phyloP scores from a whole-genome alignment of 2,113 vertebrate species.

The Dasyurus viverrinus region DNA sequence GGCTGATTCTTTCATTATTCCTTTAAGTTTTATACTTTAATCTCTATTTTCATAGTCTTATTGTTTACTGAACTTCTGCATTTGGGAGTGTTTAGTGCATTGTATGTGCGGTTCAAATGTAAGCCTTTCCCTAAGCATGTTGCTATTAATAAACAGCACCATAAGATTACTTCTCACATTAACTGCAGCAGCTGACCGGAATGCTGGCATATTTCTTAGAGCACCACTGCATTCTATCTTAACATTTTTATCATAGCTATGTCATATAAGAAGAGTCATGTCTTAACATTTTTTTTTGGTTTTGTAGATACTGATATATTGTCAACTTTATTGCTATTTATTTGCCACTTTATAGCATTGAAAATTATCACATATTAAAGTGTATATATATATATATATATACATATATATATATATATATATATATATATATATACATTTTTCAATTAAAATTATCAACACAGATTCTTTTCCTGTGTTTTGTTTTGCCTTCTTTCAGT shows the following conservation, averaged over 20 bases:
- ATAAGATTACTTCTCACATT: slow-evolving; percentile 81
- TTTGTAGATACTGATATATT: neutral
- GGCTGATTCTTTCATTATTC: slow-evolving; percentile 22
- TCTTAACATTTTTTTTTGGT: slow-evolving; percentile 47
- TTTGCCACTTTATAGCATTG: neutral
- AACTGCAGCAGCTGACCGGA: slow-evolving; percentile 85
- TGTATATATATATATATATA: neutral
- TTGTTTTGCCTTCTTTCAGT: neutral
- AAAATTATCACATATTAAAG: neutral
- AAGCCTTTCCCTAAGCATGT: slow-evolving; percentile 76
- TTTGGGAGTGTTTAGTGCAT: slow-evolving; percentile 63
- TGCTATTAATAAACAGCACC: slow-evolving; percentile 87
- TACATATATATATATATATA: no score
- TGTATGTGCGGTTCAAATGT: slow-evolving; percentile 75
- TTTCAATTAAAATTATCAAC: neutral
- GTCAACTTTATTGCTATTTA: neutral
- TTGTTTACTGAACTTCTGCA: slow-evolving; percentile 45
- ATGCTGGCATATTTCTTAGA: slow-evolving; percentile 82
- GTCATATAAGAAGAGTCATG: slow-evolving; percentile 69
- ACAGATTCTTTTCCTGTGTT: neutral
- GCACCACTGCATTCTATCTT: slow-evolving; percentile 73
- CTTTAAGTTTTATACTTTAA: neutral
- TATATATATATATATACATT: no score
- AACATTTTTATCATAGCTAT: slow-evolving; percentile 79
- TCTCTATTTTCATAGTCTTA: slow-evolving; percentile 43